Base-by-base conservation (phyloP, 2,113 vertebrate genomes). In the Prionailurus bengalensis region DNA sequence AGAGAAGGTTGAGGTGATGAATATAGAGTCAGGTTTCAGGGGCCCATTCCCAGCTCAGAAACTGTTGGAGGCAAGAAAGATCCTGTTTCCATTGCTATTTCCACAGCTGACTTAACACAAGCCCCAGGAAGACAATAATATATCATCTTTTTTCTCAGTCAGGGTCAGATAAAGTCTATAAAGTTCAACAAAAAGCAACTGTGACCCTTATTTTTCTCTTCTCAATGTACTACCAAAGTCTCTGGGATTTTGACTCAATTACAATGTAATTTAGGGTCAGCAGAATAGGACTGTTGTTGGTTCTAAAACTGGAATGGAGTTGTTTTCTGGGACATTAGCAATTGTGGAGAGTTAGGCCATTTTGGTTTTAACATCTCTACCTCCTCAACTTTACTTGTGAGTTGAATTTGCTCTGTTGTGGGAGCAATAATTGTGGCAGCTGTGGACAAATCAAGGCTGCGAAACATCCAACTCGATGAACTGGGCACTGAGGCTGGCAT, bases 31-130 rank as follows among this genome's bases (percentile, higher is more conserved):
- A 78, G 80, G 61, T 92, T 94, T 39, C 45, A 91, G 65, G 86
- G 71, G 70, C 65, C 80, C 63, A 68, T 92, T 94, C 66, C 73
- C n/a, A 91, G 92, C 45, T 95, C 71, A 81, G 45, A 94, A 91
- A 39, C 92, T 42, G 91, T 95, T 68, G n/a, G 76, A 97, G 88
- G 91, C 87, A 96, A 94, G 92, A 91, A 61, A 95, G 74, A 96
- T 93, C 96, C 87, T 91, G 93, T 91, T 96, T 94, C 94, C 90
- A 73, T 73, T 79, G 88, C 84, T 94, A 55, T 97, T 97, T 98
- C 96, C 95, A 98, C 91, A 97, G 94, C 91, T 97, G 97, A 98
- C 96, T 97, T 97, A 97, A 97, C 97, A 97, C 92, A 89, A 92
- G 76, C 94, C 88, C 91, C 93, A 74, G 96, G 81, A 97, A 97